Evolutionary conservation across 2,113 vertebrate genomes (phyloP), one percentile per base, ranked within the genome.

Genomic region (Pogonocichla stellata): DNA sequence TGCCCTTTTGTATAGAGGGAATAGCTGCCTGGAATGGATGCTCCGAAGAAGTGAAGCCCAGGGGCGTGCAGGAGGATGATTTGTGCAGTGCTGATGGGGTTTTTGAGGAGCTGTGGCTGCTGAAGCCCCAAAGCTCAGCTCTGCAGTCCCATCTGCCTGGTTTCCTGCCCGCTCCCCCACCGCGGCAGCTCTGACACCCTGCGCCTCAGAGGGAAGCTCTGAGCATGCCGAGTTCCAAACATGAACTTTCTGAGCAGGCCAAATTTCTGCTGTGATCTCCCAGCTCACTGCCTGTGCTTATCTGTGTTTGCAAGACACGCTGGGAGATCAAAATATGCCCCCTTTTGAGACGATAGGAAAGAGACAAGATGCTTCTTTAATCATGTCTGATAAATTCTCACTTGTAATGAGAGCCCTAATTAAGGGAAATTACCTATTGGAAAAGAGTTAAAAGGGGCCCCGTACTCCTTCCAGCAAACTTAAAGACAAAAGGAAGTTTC

Each of bases 401-500:
- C 90, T 97, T 92, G 94, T 96, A 97, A 96, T 95, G 96, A 96
- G 97, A 97, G 83, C 92, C 95, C 96, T 98, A 97, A 98, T 98
- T 98, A 98, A 97, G 97, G 97, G 97, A 98, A 98, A 98, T 98
- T 98, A 98, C 97, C 96, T 98, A 98, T 98, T 98, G 98, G 98
- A 98, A 97, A 98, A 98, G 97, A 98, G 94, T 97, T 97, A 98
- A 98, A 97, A 97, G 97, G 94, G 97, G 97, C 93, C 97, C 95
- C 97, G 97, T 97, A 96, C 96, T 97, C 96, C 97, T 98, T 98
- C 97, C 97, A 98, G 97, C 97, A 98, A 97, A 96, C 97, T 98
- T 97, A 96, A 98, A 98, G 98, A 99, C 98, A 99, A 97, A 98
- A 99, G 99, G 99, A 99, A 99, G 98, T 95, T 95, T 97, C 96